Conservation (phyloP, 1,140 invertebrate genomes). For the Heliothis virescens region DNA sequence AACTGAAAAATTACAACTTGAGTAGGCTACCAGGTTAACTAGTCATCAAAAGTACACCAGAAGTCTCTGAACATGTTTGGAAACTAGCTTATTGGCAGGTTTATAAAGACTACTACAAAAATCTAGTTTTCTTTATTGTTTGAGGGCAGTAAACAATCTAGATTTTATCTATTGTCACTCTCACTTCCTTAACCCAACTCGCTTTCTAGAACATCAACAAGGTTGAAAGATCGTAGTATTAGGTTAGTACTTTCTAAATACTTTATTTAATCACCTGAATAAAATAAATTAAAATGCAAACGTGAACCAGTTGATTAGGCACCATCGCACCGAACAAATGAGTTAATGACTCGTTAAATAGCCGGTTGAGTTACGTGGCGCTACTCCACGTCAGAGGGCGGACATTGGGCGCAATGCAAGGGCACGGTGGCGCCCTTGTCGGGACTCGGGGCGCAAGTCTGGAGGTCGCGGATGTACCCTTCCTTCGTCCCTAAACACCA, state of each 20-base stretch:
- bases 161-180: not conserved
- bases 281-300: not conserved
- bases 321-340: not conserved
- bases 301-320: not conserved
- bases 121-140: not conserved
- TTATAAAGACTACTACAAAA: not conserved
- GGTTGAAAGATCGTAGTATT: not conserved
- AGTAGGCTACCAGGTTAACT: too few species aligned
- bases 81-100: not conserved
- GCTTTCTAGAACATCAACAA: too few species aligned
- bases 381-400: constrained; percentile 65
- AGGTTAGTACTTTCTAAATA: not conserved
- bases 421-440: constrained; percentile 70
- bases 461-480: constrained; percentile 77
- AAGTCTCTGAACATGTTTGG: not conserved
- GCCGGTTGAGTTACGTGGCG: constrained; percentile 13
- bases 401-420: constrained; percentile 73
- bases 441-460: constrained; percentile 71
- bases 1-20: not conserved
- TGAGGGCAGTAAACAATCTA: not conserved
- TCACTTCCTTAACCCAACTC: too few species aligned
- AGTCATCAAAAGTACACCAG: not conserved
- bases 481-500: constrained; percentile 63
- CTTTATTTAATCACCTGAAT: not conserved
- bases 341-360: constrained; percentile 38